Evolutionary conservation across 92 coral and sea anemone species (phyloP).

Genomic region (Actinernus sp.): DNA sequence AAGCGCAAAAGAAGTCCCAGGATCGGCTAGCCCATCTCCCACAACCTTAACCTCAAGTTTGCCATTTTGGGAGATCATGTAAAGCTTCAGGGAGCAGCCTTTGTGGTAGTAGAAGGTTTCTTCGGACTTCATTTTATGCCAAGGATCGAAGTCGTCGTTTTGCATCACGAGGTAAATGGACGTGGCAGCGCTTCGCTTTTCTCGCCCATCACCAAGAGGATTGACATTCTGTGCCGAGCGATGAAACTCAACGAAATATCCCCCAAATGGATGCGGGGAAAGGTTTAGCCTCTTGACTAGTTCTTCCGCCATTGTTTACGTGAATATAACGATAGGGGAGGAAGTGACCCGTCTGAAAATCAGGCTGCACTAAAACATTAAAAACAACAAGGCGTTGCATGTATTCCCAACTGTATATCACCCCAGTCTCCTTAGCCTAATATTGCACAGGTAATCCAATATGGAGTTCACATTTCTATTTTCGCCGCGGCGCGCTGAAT

Average conservation of each 20-base stretch:
- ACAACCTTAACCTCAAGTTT: constrained; percentile 39
- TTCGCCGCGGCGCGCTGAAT: no score
- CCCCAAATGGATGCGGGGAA: constrained; percentile 62
- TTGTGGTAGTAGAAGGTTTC: constrained; percentile 80
- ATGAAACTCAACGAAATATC: constrained; percentile 48
- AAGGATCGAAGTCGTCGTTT: constrained; percentile 54
- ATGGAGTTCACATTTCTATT: no score
- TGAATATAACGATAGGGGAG: no score
- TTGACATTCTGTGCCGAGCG: constrained; percentile 64
- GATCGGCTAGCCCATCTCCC: constrained; percentile 60
- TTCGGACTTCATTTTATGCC: constrained; percentile 82
- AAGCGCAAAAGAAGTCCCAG: constrained; percentile 52
- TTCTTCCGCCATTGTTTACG: no score
- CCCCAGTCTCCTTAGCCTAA: no score
- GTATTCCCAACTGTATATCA: no score
- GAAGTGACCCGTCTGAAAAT: no score
- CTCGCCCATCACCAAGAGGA: constrained; percentile 59
- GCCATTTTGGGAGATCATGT: constrained; percentile 51
- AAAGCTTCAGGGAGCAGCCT: constrained; percentile 68
- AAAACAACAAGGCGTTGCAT: no score
- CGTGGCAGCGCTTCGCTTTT: constrained; percentile 64
- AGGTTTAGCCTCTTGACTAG: constrained; percentile 56
- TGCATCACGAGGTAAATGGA: constrained; percentile 64
- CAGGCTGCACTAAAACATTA: no score
- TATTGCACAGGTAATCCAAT: no score